phyloP scores from a whole-genome alignment of 2,888 invertebrate genomes.

The Tinea pellionella region DNA sequence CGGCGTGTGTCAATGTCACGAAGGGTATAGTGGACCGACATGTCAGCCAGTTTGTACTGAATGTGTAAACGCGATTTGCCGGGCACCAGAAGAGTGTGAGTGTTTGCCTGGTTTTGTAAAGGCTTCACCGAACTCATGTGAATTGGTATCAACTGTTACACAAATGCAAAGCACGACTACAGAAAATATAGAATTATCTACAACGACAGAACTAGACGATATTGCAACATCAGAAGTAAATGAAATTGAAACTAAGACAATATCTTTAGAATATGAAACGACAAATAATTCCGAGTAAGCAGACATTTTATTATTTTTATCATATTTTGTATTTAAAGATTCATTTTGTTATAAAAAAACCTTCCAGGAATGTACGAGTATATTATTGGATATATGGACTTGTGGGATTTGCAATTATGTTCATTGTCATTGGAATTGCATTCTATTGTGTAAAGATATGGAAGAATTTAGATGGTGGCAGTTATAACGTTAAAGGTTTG shows the following conservation, averaged over 20 bases:
- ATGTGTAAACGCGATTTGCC: constrained; percentile 12
- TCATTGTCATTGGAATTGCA: background rate
- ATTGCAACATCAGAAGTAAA: no score
- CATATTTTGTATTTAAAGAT: no score
- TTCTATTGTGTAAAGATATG: background rate
- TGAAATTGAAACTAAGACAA: no score
- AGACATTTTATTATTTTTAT: no score
- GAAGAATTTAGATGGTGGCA: constrained; percentile 19
- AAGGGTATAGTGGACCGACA: constrained; percentile 17
- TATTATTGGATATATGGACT: constrained; percentile 6
- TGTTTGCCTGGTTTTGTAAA: constrained; percentile 32
- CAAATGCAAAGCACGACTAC: background rate
- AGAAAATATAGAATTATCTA: no score
- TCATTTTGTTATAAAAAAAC: no score
- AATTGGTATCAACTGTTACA: background rate
- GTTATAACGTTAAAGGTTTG: constrained; percentile 25
- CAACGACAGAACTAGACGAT: no score
- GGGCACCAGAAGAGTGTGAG: constrained; percentile 34
- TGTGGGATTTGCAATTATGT: background rate
- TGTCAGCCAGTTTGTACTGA: constrained; percentile 11
- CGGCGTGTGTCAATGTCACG: constrained; percentile 23
- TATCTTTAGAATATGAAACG: no score
- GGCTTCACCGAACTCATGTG: constrained; percentile 17
- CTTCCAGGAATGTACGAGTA: constrained; percentile 23
- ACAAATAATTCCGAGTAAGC: no score